A percentile compares a stretch with the other conserved stretches of the same genome.
These are phyloP conservation scores for Aphidius ervi DNA, from an alignment of 1,140 invertebrate species.

Conservation along the genomic window DNA sequence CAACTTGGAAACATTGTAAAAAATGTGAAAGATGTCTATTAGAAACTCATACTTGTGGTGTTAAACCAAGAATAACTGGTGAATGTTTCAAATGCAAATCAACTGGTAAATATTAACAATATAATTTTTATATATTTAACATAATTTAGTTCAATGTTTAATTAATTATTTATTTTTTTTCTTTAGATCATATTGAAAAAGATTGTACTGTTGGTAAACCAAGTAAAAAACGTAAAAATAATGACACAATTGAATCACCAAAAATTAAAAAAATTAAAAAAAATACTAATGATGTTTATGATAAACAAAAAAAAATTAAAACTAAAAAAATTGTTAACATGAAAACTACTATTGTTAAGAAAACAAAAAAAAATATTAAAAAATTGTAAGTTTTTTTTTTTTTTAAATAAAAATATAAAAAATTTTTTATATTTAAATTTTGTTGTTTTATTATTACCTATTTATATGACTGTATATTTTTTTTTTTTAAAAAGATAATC, in stretches of 20 bases:
- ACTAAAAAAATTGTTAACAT: slow-evolving; percentile 3
- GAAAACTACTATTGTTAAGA: slow-evolving; percentile 5
- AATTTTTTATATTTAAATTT: no score
- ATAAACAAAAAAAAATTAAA: background rate
- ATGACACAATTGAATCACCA: background rate
- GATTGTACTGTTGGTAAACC: slow-evolving; percentile 17
- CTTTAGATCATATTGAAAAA: slow-evolving; percentile 34
- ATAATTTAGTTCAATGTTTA: background rate
- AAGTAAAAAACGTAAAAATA: slow-evolving; percentile 7
- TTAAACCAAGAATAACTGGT: slow-evolving; percentile 40
- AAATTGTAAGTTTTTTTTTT: slow-evolving; percentile 16
- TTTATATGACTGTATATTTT: no score
- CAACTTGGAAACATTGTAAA: slow-evolving; percentile 74
- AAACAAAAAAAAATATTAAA: slow-evolving; percentile 10
- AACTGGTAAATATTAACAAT: slow-evolving; percentile 27
- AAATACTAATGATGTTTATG: background rate
- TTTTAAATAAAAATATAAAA: slow-evolving; percentile 5
- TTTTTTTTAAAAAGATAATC: no score
- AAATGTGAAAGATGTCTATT: slow-evolving; percentile 65
- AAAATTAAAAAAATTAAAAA: slow-evolving; percentile 21
- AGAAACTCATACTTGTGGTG: slow-evolving; percentile 59
- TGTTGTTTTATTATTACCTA: no score
- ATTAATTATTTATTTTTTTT: slow-evolving; percentile 9
- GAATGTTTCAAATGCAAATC: slow-evolving; percentile 39
- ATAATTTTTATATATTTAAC: background rate